Evolutionary conservation across 2,888 invertebrate species (phyloP).

Genomic region (Drosophila ezoana): DNA sequence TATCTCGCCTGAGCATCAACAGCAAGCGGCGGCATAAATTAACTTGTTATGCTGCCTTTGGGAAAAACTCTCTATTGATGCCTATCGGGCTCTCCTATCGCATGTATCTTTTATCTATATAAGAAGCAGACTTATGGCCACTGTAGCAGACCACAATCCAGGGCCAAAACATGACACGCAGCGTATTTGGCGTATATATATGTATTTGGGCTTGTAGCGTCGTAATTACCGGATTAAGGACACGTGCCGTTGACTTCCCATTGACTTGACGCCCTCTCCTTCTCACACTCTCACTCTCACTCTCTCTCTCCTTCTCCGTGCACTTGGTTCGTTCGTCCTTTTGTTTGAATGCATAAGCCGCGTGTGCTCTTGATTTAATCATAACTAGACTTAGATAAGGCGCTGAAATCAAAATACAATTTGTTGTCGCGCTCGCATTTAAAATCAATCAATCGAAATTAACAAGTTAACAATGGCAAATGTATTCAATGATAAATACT

Average conservation of each 20-base stretch:
- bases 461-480: slow-evolving; percentile 77
- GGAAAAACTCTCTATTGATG: slow-evolving; percentile 60
- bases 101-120: slow-evolving; percentile 49
- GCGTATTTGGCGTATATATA: background rate
- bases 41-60: slow-evolving; percentile 74
- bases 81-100: slow-evolving; percentile 36
- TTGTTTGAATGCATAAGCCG: slow-evolving; percentile 69
- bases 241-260: slow-evolving; percentile 76
- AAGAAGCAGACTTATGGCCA: slow-evolving; percentile 21
- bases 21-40: slow-evolving; percentile 69
- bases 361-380: slow-evolving; percentile 77
- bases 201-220: slow-evolving; percentile 26
- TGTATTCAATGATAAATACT: slow-evolving; percentile 15
- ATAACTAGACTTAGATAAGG: slow-evolving; percentile 64
- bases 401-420: slow-evolving; percentile 45
- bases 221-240: slow-evolving; percentile 79
- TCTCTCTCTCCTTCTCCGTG: slow-evolving; percentile 16
- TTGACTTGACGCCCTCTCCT: slow-evolving; percentile 61
- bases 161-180: slow-evolving; percentile 25
- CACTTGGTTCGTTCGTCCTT: slow-evolving; percentile 68
- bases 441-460: slow-evolving; percentile 82
- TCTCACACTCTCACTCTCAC: background rate
- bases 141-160: slow-evolving; percentile 57
- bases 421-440: slow-evolving; percentile 67
- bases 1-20: slow-evolving; percentile 51